These are phyloP conservation scores for Temnothorax rugatulus DNA, from an alignment of 2,888 invertebrate species.

Conservation along the genomic window DNA sequence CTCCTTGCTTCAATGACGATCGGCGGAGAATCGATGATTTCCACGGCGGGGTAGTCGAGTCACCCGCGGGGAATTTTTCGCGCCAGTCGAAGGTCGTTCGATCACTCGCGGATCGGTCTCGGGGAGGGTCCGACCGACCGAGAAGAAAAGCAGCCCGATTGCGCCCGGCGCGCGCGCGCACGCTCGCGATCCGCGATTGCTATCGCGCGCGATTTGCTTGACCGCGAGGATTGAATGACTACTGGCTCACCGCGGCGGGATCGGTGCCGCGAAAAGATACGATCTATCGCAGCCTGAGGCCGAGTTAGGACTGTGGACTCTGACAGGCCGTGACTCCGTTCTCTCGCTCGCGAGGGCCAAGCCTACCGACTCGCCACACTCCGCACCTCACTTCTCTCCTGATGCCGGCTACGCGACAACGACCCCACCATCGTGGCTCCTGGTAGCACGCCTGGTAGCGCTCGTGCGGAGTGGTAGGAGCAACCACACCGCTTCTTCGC, in stretches of 20 bases:
- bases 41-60: background rate
- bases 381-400: conserved; percentile 43
- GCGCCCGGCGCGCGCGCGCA: conserved; percentile 39
- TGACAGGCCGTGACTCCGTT: conserved; percentile 71
- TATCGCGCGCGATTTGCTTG: conserved; percentile 28
- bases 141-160: conserved; percentile 27
- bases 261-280: conserved; percentile 79
- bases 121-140: background rate
- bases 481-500: conserved; percentile 25
- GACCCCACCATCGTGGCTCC: conserved; percentile 40
- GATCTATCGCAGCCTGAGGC: conserved; percentile 85
- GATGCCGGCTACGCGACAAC: conserved; percentile 43
- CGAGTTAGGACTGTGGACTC: conserved; percentile 85
- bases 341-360: conserved; percentile 71
- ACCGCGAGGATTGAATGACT: conserved; percentile 51
- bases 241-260: conserved; percentile 66
- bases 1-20: background rate
- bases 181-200: background rate
- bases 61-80: background rate
- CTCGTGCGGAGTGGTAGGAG: conserved; percentile 41
- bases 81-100: conserved; percentile 56
- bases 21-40: background rate
- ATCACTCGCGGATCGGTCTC: conserved; percentile 49
- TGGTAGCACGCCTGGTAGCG: conserved; percentile 53
- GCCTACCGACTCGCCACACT: conserved; percentile 70